Base-by-base conservation (phyloP, 30 jellyfish, hydroid and myxozoan genomes). In the Hydractinia symbiolongicarpus region DNA sequence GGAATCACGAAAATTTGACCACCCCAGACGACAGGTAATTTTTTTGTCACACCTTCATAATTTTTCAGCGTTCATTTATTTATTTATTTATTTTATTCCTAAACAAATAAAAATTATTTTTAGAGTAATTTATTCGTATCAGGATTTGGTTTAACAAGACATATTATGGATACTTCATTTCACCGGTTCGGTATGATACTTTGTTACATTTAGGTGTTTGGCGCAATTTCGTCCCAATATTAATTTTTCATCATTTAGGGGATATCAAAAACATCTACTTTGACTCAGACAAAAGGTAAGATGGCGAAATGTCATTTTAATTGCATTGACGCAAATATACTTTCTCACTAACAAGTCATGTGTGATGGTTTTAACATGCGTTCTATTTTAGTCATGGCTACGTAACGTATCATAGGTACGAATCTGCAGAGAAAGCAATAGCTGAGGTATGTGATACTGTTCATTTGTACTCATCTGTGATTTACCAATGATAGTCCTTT, bases 361-460 rank as follows among this genome's bases (percentile, higher is more conserved):
- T 30, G 44, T 30, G 44, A 30, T 2, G 44, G 2, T 30, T 30
- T 2, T 30, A 30, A 30, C 44, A 30, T 30, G 44, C 44, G 2
- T 30, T 30, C 2, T 30, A 54, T 53, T 81, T 11, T 72, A 90
- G 97, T 69, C 91, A 86, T 73, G 97, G 97, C 55, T 90, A 85
- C 69, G 85, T 90, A 5, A 90, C 97, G 5, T 90, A 85, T 64
- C 72, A 82, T 19, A 82, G 88, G 9, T 87, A 85, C 81, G 97
- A 90, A 55, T 88, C 90, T 10, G 97, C 97, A 17, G 97, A 90
- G 64, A 82, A 86, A 78, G 97, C 97, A 8, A 90, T 85, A 11
- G 94, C 82, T 16, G 97, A 90, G 95, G 97, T 90, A 51, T 58
- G 69, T 58, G 1, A 11, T 58, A 58, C 1, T 16, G 15, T 16